A percentile compares a stretch with the other conserved stretches of the same genome.
Evolutionary conservation across 1,140 invertebrate species (phyloP).

Genomic region (Eciton burchellii): DNA sequence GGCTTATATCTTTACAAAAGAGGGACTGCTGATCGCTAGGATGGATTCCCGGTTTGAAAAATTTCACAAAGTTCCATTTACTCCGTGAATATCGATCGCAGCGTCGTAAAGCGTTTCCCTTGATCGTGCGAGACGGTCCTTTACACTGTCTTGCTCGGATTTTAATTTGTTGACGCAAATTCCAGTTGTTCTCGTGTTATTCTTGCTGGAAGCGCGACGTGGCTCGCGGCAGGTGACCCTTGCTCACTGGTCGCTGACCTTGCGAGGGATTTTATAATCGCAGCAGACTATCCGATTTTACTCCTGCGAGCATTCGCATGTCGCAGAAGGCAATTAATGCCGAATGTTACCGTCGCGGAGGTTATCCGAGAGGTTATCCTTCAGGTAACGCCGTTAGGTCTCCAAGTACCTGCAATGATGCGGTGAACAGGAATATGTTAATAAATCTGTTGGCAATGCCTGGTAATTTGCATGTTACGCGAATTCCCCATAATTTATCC

Average conservation of each 20-base stretch:
- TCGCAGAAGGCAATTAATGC: conserved; percentile 41
- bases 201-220: neutral
- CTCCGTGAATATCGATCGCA: too few species aligned
- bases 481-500: neutral
- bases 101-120: neutral
- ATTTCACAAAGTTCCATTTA: neutral
- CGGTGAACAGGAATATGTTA: conserved; percentile 19
- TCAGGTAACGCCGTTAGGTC: conserved; percentile 30
- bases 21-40: neutral
- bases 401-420: conserved; percentile 22
- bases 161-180: neutral
- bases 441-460: conserved; percentile 25
- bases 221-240: too few species aligned
- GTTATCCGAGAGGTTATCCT: conserved; percentile 12
- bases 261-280: conserved; percentile 21
- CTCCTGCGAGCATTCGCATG: neutral
- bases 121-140: neutral
- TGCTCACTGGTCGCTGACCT: neutral
- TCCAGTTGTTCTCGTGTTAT: neutral
- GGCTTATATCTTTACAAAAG: conserved; percentile 27
- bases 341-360: neutral
- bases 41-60: conserved; percentile 15
- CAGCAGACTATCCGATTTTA: conserved; percentile 2
- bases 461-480: neutral
- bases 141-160: neutral